Conservation (phyloP, 2,797 vertebrate species). For the Etheostoma nigrum region DNA sequence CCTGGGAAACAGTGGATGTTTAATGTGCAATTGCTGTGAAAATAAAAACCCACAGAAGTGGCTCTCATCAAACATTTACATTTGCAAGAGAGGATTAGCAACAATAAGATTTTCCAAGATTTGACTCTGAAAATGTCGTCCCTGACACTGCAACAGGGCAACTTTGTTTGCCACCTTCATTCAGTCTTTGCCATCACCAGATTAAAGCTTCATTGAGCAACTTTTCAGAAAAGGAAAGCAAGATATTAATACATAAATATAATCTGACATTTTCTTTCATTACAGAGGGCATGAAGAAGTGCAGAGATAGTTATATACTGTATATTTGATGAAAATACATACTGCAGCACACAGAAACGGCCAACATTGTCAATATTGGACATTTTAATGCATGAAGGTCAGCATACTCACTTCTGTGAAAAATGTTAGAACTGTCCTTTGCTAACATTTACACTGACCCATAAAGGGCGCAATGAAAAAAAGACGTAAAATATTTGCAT, state of each 20-base stretch:
- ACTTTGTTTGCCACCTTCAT: slow-evolving; percentile 31
- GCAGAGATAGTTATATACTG: not conserved
- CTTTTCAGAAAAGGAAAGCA: slow-evolving; percentile 1
- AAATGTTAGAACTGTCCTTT: slow-evolving; percentile 48
- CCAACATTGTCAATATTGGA: slow-evolving; percentile 34
- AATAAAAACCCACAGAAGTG: slow-evolving; percentile 41
- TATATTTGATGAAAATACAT: slow-evolving; percentile 19
- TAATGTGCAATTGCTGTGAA: slow-evolving; percentile 59
- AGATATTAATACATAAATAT: not conserved
- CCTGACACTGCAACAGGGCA: slow-evolving; percentile 4
- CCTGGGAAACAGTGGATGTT: slow-evolving; percentile 50
- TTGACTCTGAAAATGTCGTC: slow-evolving; percentile 24
- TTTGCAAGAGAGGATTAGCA: slow-evolving; percentile 50
- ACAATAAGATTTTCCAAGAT: slow-evolving; percentile 7
- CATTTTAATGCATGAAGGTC: slow-evolving; percentile 48
- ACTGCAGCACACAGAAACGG: slow-evolving; percentile 41
- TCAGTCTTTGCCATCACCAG: slow-evolving; percentile 20
- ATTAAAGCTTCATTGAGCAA: slow-evolving; percentile 15
- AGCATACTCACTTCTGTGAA: slow-evolving; percentile 18
- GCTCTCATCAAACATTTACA: slow-evolving; percentile 66
- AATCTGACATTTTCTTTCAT: slow-evolving; percentile 32
- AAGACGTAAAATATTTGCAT: slow-evolving; percentile 68
- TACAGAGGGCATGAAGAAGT: slow-evolving; percentile 9
- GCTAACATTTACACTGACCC: slow-evolving; percentile 59
- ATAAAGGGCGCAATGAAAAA: slow-evolving; percentile 40